Percentiles rank a stretch among this genome's conserved stretches.
Conservation (phyloP, 2,888 invertebrate species). For the Dorcus hopei region DNA sequence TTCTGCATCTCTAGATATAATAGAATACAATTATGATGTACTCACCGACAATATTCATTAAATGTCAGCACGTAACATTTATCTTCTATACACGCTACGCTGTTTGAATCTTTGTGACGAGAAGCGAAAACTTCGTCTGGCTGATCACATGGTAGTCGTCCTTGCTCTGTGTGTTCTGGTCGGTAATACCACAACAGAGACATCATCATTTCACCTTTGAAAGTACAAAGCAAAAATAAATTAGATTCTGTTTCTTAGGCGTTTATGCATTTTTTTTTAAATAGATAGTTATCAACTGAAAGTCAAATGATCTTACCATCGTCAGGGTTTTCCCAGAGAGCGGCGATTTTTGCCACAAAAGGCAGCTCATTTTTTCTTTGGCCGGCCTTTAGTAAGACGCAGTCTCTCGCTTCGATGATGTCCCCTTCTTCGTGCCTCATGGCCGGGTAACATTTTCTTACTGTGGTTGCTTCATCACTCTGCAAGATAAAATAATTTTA, state of each 20-base stretch:
- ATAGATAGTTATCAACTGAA: conserved; percentile 9
- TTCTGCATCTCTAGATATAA: too few species aligned
- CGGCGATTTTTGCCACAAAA: conserved; percentile 91
- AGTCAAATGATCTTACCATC: conserved; percentile 63
- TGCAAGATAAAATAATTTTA: conserved; percentile 43
- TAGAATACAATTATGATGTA: conserved; percentile 9
- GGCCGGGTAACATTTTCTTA: conserved; percentile 82
- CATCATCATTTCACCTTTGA: conserved; percentile 94
- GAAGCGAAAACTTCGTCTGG: conserved; percentile 95
- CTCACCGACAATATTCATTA: conserved; percentile 94
- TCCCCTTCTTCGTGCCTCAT: conserved; percentile 90
- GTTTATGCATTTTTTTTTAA: conserved; percentile 1
- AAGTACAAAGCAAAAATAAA: neutral
- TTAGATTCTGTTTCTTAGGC: neutral
- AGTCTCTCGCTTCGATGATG: conserved; percentile 81
- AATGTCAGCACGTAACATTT: conserved; percentile 95
- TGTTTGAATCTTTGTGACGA: conserved; percentile 90
- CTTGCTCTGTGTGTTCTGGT: conserved; percentile 94
- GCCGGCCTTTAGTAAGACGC: conserved; percentile 86
- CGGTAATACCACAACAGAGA: conserved; percentile 96
- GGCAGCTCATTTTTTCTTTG: conserved; percentile 81
- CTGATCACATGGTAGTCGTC: conserved; percentile 74
- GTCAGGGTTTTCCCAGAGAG: conserved; percentile 91
- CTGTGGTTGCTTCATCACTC: conserved; percentile 72
- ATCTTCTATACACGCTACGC: conserved; percentile 96